Evolutionary conservation across 2,113 vertebrate species (phyloP), one percentile per base, ranked within the genome.

Genomic region (Nerophis lumbriciformis): DNA sequence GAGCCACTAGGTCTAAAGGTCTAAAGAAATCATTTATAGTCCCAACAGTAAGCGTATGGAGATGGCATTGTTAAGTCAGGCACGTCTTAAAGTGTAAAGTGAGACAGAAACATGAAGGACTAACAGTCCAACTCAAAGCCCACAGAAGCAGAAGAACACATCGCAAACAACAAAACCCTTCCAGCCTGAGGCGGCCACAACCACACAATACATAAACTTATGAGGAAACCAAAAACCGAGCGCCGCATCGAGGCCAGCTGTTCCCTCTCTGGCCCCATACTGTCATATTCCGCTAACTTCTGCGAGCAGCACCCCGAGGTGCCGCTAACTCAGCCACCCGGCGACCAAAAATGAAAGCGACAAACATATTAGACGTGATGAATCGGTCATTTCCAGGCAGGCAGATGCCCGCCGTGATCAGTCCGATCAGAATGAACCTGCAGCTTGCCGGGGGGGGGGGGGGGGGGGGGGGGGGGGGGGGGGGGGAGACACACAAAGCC

Each of bases 121-220:
- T 45, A 12, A 45, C 12, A 9, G 4, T 45, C 0, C 10, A 45
- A 45, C 42, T 3, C 10, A 11, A 45, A 45, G 12, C 42, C 10
- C 42, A 45, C 10, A 12, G 42, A 45, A 4, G 42, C 39, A 42
- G 39, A 42, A 42, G 39, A 9, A 42, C 39, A 42, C 42, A 12
- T 45, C 10, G 4, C 42, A 45, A 45, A 61, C 52, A 10, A 38
- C 48, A 47, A 48, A 21, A 64, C 59, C 19, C 35, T 58, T 21
- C 48, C 73, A 61, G 69, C 73, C 61, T 15, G 56, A 61, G 75
- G 71, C 64, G 38, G 53, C 60, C 37, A 49, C 61, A 57, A 76
- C 61, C 62, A 38, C 53, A 54, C 16, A 45, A 71, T 28, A 53
- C 63, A 65, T 44, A 64, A 63, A 63, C 48, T 63, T 47, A 59